Percentiles rank a stretch among this genome's conserved stretches.
These are phyloP conservation scores for Thalpophila matura DNA, from an alignment of 2,888 invertebrate genomes.

Conservation along the genomic window DNA sequence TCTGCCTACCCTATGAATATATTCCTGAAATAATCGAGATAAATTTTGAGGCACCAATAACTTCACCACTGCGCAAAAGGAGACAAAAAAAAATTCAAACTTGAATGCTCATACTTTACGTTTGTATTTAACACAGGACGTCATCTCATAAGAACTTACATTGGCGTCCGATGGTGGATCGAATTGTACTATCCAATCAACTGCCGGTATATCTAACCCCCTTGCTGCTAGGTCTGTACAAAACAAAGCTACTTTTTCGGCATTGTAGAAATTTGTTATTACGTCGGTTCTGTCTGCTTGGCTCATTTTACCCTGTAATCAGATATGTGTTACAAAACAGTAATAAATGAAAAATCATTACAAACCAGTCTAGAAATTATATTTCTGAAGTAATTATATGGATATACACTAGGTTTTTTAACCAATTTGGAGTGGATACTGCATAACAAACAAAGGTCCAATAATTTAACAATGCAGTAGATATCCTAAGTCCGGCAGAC, in stretches of 20 bases:
- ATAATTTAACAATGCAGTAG: too few species aligned
- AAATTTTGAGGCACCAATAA: not conserved
- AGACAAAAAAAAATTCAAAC: too few species aligned
- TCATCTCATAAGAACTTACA: constrained; percentile 81
- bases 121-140: not conserved
- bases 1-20: constrained; percentile 99
- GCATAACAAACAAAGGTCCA: too few species aligned
- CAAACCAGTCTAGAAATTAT: too few species aligned
- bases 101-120: not conserved
- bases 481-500: too few species aligned
- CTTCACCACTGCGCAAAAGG: not conserved
- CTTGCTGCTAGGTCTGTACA: constrained; percentile 99
- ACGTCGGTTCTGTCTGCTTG: constrained; percentile 98
- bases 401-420: too few species aligned
- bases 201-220: constrained; percentile 98
- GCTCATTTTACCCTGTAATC: constrained; percentile 98
- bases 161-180: constrained; percentile 99
- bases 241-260: constrained; percentile 96
- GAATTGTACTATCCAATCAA: constrained; percentile 99
- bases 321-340: too few species aligned
- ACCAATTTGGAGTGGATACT: too few species aligned
- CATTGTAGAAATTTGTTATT: constrained; percentile 98
- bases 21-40: constrained; percentile 92
- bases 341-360: too few species aligned
- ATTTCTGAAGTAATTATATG: too few species aligned